Evolutionary conservation across 2,797 vertebrate species (phyloP).

Genomic region (Periophthalmus magnuspinnatus): DNA sequence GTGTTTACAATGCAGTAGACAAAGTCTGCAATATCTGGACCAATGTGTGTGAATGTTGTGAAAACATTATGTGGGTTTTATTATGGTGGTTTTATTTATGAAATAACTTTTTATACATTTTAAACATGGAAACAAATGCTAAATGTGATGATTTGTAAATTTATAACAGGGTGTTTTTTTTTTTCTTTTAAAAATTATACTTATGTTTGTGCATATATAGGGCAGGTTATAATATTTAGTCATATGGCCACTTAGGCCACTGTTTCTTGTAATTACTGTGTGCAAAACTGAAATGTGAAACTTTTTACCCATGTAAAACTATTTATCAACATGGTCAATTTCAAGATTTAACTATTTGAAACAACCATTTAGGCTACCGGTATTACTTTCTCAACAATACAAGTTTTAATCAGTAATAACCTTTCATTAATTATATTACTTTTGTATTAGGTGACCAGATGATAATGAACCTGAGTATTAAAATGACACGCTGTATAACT

Average conservation of each 20-base stretch:
- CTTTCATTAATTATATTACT: too few relatives aligned
- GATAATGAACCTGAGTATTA: not conserved
- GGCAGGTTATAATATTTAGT: not conserved
- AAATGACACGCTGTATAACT: too few relatives aligned
- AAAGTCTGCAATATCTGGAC: constrained; percentile 14
- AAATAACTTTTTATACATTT: constrained; percentile 1
- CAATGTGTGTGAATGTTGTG: constrained; percentile 22
- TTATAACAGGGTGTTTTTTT: not conserved
- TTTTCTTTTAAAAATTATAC: not conserved
- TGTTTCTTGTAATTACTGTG: not conserved
- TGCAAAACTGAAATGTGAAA: not conserved
- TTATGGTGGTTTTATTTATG: constrained; percentile 6
- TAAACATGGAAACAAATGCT: not conserved
- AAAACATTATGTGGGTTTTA: constrained; percentile 25
- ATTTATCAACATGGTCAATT: constrained; percentile 3
- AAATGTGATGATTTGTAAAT: not conserved
- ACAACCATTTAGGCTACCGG: not conserved
- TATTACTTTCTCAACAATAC: not conserved
- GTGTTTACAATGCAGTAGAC: constrained; percentile 16
- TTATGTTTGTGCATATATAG: not conserved
- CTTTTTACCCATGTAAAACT: constrained; percentile 8
- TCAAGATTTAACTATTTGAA: constrained; percentile 1
- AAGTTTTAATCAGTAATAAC: too few relatives aligned
- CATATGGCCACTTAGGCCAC: not conserved
- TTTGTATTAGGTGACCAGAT: not conserved